phyloP scores from a whole-genome alignment of 2,113 vertebrate species.

The Alaudala cheleensis region DNA sequence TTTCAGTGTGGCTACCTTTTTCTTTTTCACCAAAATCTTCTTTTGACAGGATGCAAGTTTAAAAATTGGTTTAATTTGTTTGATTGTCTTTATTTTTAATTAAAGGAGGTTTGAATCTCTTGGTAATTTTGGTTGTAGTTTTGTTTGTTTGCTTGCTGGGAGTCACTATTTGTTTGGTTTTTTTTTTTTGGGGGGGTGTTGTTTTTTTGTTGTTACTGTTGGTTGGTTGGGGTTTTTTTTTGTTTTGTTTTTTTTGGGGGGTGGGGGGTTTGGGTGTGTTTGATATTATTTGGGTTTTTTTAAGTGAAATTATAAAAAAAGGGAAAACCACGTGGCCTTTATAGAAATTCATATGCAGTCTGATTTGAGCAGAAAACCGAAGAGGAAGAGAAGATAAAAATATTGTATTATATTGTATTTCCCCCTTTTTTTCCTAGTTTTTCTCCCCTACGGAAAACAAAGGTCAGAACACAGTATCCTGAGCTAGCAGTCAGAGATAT shows the following conservation, averaged over 20 bases:
- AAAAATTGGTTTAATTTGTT: rapidly evolving
- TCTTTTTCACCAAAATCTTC: not conserved
- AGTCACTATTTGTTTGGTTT: not conserved
- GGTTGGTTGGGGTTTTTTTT: not conserved
- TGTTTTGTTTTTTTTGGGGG: no score
- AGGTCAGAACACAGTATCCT: not conserved
- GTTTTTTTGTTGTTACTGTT: not conserved
- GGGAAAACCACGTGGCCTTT: not conserved
- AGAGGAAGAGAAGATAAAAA: not conserved
- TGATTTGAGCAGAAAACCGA: not conserved
- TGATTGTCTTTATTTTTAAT: not conserved
- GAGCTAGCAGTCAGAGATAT: not conserved
- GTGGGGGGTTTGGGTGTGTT: no score
- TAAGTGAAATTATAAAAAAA: not conserved
- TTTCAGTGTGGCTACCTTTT: not conserved
- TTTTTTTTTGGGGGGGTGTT: not conserved
- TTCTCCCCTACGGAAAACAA: not conserved
- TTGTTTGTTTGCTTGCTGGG: not conserved
- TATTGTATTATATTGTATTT: not conserved
- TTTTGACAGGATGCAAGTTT: not conserved
- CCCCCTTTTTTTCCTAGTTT: not conserved
- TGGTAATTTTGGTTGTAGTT: not conserved
- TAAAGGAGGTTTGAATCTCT: not conserved
- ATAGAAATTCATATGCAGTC: not conserved
- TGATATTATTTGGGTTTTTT: not conserved